Conservation (phyloP, 2,888 invertebrate species). For the Pemphredon lugubris region DNA sequence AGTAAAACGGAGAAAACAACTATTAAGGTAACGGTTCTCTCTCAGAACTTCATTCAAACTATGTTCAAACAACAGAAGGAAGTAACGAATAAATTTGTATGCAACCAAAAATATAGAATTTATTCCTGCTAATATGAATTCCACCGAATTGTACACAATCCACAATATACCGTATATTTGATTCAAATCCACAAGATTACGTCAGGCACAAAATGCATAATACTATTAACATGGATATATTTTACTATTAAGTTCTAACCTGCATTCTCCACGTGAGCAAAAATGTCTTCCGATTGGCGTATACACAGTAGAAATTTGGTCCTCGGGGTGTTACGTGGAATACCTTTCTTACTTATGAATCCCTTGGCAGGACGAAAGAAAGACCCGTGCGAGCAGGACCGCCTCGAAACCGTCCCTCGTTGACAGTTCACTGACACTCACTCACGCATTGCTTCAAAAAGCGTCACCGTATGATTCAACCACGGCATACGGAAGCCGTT, state of each 20-base stretch:
- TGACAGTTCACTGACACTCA: constrained; percentile 46
- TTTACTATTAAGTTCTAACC: constrained; percentile 48
- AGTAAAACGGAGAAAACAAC: no score
- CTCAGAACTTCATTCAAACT: no score
- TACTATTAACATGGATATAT: no score
- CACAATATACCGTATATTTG: no score
- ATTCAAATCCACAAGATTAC: no score
- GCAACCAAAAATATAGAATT: no score
- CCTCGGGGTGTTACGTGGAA: neutral
- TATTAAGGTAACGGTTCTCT: no score
- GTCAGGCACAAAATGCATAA: no score
- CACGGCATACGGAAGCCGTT: neutral
- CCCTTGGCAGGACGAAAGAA: neutral
- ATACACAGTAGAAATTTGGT: constrained; percentile 1
- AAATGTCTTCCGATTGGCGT: neutral
- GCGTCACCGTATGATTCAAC: constrained; percentile 54
- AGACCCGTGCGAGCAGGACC: neutral
- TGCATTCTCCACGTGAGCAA: constrained; percentile 52
- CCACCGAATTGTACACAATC: no score
- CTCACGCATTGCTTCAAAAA: constrained; percentile 26
- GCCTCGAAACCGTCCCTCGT: neutral
- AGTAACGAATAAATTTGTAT: no score
- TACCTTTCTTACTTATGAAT: neutral
- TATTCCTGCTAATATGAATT: no score
- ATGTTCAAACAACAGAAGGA: no score